These are phyloP conservation scores for Halictus quadricinctus DNA, from an alignment of 2,888 invertebrate genomes.

Conservation along the genomic window DNA sequence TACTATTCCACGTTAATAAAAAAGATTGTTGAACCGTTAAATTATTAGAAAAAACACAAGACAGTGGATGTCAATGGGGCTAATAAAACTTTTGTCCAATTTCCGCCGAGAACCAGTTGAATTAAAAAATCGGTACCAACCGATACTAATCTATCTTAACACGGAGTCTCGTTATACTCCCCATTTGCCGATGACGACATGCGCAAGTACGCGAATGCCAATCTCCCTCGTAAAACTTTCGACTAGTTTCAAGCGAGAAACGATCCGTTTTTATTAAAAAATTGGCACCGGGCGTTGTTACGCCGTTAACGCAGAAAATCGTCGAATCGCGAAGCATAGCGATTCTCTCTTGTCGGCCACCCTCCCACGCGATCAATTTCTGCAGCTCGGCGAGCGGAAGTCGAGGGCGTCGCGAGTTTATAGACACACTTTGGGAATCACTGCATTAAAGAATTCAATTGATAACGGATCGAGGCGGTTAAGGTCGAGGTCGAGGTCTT, in stretches of 20 bases:
- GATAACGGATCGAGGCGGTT: not conserved
- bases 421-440: not conserved
- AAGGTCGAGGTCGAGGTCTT: not conserved
- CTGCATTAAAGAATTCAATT: not conserved
- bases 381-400: not conserved
- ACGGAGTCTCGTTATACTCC: not conserved
- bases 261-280: not conserved
- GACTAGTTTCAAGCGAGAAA: not conserved
- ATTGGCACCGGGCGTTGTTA: not conserved
- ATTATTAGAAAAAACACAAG: not conserved
- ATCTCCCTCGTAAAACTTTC: not conserved
- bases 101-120: not conserved
- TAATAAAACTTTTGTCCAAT: not conserved
- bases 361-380: not conserved
- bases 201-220: not conserved
- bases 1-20: too few species aligned
- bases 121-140: not conserved
- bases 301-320: not conserved
- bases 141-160: not conserved
- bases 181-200: not conserved
- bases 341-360: not conserved
- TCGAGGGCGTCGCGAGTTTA: not conserved
- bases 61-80: not conserved
- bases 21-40: too few species aligned
- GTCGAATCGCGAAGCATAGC: not conserved